A percentile compares a stretch with the other conserved stretches of the same genome.
Evolutionary conservation across 92 coral and sea anemone species (phyloP).

Genomic region (Anthopleura xanthogrammica): DNA sequence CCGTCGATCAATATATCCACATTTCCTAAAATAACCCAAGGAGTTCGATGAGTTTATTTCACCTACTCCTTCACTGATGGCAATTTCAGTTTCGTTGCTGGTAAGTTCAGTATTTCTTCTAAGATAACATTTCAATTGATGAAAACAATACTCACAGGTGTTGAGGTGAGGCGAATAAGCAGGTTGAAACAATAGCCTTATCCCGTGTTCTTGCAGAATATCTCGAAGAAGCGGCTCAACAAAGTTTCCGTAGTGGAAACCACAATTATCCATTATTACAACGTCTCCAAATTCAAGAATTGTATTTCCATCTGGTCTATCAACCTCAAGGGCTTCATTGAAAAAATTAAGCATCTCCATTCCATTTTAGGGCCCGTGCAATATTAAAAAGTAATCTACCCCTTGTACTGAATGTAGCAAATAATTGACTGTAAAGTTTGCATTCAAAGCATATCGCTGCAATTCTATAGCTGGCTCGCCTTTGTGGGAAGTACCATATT

Average conservation of each 20-base stretch:
- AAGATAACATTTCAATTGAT: slow-evolving; percentile 41
- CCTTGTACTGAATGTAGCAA: slow-evolving; percentile 49
- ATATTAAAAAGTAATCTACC: slow-evolving; percentile 29
- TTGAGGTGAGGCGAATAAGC: slow-evolving; percentile 41
- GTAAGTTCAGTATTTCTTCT: slow-evolving; percentile 24
- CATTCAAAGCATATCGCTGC: slow-evolving; percentile 61
- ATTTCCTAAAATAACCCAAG: slow-evolving; percentile 34
- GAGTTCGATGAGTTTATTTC: slow-evolving; percentile 40
- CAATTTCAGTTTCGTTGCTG: slow-evolving; percentile 47
- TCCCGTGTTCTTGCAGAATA: slow-evolving; percentile 22
- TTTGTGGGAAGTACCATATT: slow-evolving; percentile 46
- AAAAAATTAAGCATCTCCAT: slow-evolving; percentile 47
- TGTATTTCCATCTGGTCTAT: slow-evolving; percentile 38
- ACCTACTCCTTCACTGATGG: slow-evolving; percentile 32
- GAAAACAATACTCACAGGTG: slow-evolving; percentile 38
- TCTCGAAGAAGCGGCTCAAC: slow-evolving; percentile 39
- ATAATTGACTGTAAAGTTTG: slow-evolving; percentile 52
- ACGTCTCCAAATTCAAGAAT: slow-evolving; percentile 45
- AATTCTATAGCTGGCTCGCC: slow-evolving; percentile 53
- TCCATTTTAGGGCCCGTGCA: slow-evolving; percentile 45
- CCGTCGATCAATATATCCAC: slow-evolving; percentile 47
- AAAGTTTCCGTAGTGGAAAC: slow-evolving; percentile 46
- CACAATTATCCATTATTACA: slow-evolving; percentile 55
- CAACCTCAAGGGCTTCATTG: slow-evolving; percentile 36
- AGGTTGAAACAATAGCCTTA: slow-evolving; percentile 30